Evolutionary conservation across 2,888 invertebrate species (phyloP).

Genomic region (Idaea aversata): DNA sequence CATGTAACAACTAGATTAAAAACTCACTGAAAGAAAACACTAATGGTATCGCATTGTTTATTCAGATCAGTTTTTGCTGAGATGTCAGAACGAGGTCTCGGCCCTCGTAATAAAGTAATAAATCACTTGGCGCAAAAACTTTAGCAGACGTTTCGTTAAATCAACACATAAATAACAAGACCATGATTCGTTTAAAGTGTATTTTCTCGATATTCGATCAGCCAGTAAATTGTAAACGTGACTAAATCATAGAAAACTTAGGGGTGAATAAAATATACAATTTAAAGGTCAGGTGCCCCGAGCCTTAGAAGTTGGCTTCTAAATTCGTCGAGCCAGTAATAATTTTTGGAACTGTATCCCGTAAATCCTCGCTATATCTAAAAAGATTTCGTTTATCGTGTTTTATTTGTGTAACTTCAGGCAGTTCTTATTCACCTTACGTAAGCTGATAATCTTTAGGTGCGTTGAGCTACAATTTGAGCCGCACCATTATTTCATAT

Average conservation of each 20-base stretch:
- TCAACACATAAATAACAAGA: not conserved
- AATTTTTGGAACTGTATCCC: not conserved
- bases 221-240: conserved; percentile 16
- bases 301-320: not conserved
- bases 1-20: not conserved
- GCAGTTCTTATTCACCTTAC: not conserved
- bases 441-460: not conserved
- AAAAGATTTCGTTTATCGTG: not conserved
- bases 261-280: conserved; percentile 10
- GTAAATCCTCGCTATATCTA: not conserved
- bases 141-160: not conserved
- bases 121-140: conserved; percentile 9
- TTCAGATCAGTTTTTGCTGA: conserved; percentile 14
- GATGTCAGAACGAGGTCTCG: conserved; percentile 8
- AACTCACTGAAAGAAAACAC: not conserved
- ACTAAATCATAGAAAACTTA: conserved; percentile 13
- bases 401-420: not conserved
- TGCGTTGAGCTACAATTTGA: not conserved
- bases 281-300: not conserved
- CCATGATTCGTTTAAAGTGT: not conserved
- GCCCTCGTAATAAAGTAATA: conserved; percentile 4
- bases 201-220: conserved; percentile 7
- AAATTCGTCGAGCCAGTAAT: not conserved
- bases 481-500: not conserved
- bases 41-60: not conserved